phyloP scores from a whole-genome alignment of 2,888 invertebrate species.

The Zonitis immaculata region DNA sequence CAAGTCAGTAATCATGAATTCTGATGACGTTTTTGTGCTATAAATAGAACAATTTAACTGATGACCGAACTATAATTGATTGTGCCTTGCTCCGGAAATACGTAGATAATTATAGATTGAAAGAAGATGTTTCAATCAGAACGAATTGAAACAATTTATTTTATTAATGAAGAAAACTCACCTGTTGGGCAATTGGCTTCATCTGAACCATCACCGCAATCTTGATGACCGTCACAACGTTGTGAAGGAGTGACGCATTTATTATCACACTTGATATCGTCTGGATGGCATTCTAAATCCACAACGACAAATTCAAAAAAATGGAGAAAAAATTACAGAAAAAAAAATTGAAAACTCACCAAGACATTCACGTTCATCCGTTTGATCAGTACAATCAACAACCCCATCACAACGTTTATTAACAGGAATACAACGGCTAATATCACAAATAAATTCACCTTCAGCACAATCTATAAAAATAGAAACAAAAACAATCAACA shows the following conservation, averaged over 20 bases:
- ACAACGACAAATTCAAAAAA: neutral
- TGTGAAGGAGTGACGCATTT: slow-evolving; percentile 52
- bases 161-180: slow-evolving; percentile 25
- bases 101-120: too few relatives aligned
- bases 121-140: slow-evolving; percentile 10
- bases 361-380: slow-evolving; percentile 63
- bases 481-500: neutral
- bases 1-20: neutral
- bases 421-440: slow-evolving; percentile 55
- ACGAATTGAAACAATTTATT: too few relatives aligned
- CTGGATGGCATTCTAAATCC: slow-evolving; percentile 30
- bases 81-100: slow-evolving; percentile 15
- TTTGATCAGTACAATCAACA: slow-evolving; percentile 60
- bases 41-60: neutral
- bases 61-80: slow-evolving; percentile 2
- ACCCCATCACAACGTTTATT: slow-evolving; percentile 56
- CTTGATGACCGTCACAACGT: slow-evolving; percentile 54
- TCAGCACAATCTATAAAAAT: slow-evolving; percentile 49
- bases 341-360: slow-evolving; percentile 23
- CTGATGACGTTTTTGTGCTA: neutral
- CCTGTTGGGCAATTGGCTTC: slow-evolving; percentile 55
- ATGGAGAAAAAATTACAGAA: slow-evolving; percentile 2
- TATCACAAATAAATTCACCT: slow-evolving; percentile 61
- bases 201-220: slow-evolving; percentile 63
- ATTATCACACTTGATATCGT: slow-evolving; percentile 57